phyloP scores from a whole-genome alignment of 2,888 invertebrate genomes.

The Lycocerus yunnanus region DNA sequence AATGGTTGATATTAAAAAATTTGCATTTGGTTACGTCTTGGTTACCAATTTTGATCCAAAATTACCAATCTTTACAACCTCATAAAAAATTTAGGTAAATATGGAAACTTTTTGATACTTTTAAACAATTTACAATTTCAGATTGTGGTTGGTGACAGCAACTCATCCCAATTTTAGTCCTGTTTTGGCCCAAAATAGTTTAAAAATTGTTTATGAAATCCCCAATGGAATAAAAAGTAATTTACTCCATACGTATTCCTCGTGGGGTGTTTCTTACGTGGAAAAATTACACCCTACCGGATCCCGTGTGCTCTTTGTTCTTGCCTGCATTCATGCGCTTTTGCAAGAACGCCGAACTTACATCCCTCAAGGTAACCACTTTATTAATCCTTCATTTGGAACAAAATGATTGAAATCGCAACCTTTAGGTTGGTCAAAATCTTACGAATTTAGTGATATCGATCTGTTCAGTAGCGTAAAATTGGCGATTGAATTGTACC shows the following conservation, averaged over 20 bases:
- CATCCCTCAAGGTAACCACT: conserved; percentile 77
- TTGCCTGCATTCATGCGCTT: conserved; percentile 88
- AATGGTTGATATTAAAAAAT: conserved; percentile 83
- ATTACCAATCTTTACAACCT: conserved; percentile 59
- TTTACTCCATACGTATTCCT: conserved; percentile 72
- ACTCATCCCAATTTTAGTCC: conserved; percentile 76
- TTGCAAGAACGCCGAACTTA: conserved; percentile 90
- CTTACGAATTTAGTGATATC: conserved; percentile 85
- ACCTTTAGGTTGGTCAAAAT: conserved; percentile 76
- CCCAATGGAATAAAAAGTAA: conserved; percentile 87
- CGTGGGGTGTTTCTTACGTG: conserved; percentile 63
- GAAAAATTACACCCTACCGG: conserved; percentile 47
- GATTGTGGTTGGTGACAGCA: conserved; percentile 87
- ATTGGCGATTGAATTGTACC: conserved; percentile 57
- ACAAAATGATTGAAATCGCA: background rate
- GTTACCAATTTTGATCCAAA: conserved; percentile 71
- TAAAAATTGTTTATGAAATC: conserved; percentile 81
- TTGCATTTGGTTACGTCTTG: conserved; percentile 76
- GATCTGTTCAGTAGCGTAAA: conserved; percentile 78
- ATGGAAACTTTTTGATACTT: background rate
- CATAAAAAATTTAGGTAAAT: conserved; percentile 60
- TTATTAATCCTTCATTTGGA: background rate
- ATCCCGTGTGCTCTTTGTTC: conserved; percentile 67
- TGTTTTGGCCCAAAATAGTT: conserved; percentile 74
- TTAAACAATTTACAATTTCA: conserved; percentile 33